phyloP scores from a whole-genome alignment of 2,113 vertebrate genomes.

The Chloropsis cyanopogon region DNA sequence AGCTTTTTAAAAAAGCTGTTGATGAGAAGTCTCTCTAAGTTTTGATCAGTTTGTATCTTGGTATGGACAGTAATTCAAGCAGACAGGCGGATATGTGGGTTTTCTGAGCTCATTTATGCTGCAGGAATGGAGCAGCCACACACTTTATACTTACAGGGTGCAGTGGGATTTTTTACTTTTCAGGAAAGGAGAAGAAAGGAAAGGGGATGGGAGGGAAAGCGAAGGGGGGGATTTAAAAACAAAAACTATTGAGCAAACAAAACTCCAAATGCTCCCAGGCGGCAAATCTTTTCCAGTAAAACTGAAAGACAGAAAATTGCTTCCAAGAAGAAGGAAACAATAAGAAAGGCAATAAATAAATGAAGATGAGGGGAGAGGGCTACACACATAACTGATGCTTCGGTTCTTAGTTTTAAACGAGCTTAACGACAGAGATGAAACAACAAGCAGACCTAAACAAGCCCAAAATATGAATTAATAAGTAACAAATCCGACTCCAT shows the following conservation, averaged over 20 bases:
- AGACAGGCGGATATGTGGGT: slow-evolving; percentile 13
- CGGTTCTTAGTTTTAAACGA: background rate
- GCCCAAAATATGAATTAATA: background rate
- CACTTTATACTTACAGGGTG: background rate
- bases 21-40: background rate
- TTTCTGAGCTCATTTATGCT: slow-evolving; percentile 29
- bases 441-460: background rate
- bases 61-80: background rate
- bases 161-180: background rate
- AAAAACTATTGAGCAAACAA: background rate
- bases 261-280: background rate
- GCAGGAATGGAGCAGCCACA: background rate
- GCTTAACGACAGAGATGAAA: background rate
- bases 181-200: background rate
- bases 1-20: background rate
- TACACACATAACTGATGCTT: background rate
- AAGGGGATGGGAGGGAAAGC: background rate
- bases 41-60: slow-evolving; percentile 21
- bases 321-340: background rate
- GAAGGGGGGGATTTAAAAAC: background rate
- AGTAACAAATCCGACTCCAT: background rate
- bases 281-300: background rate
- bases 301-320: background rate
- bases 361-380: background rate
- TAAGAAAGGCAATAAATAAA: background rate